Evolutionary conservation across 2,888 invertebrate genomes (phyloP).

Genomic region (Caenorhabditis plicata): DNA sequence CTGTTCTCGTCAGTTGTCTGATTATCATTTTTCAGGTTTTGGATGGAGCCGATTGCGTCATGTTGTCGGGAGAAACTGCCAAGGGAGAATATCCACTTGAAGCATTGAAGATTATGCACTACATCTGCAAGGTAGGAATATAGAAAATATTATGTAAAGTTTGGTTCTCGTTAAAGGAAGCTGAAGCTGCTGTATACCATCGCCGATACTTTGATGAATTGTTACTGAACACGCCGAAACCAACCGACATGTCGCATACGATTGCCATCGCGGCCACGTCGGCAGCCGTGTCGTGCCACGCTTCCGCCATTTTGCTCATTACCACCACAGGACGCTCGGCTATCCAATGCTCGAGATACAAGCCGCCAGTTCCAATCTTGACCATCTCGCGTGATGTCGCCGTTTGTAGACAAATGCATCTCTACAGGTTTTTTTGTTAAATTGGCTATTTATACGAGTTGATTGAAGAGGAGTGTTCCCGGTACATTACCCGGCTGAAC

Average conservation of each 20-base stretch:
- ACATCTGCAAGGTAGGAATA: conserved; percentile 66
- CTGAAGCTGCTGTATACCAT: conserved; percentile 93
- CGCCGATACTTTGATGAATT: conserved; percentile 85
- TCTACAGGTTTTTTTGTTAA: conserved; percentile 71
- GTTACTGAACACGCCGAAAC: conserved; percentile 66
- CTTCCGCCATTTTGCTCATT: conserved; percentile 84
- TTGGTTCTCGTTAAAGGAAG: too few relatives aligned
- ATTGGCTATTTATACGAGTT: neutral
- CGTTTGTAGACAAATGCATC: conserved; percentile 86
- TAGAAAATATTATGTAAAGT: too few relatives aligned
- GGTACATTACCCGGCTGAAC: conserved; percentile 74
- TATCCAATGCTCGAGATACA: conserved; percentile 87
- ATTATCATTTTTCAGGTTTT: conserved; percentile 72
- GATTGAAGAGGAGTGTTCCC: conserved; percentile 81
- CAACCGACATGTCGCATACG: conserved; percentile 83
- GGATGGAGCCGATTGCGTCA: conserved; percentile 96
- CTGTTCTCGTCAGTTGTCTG: neutral
- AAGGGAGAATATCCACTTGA: conserved; percentile 94
- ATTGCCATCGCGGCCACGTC: conserved; percentile 92
- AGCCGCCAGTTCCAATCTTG: conserved; percentile 89
- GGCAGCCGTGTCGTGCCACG: conserved; percentile 84
- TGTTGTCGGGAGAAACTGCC: conserved; percentile 97
- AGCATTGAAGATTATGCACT: conserved; percentile 74
- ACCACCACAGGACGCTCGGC: conserved; percentile 80
- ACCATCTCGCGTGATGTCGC: conserved; percentile 83